Evolutionary conservation across 2,888 invertebrate species (phyloP).

Genomic region (Serripes groenlandicus): DNA sequence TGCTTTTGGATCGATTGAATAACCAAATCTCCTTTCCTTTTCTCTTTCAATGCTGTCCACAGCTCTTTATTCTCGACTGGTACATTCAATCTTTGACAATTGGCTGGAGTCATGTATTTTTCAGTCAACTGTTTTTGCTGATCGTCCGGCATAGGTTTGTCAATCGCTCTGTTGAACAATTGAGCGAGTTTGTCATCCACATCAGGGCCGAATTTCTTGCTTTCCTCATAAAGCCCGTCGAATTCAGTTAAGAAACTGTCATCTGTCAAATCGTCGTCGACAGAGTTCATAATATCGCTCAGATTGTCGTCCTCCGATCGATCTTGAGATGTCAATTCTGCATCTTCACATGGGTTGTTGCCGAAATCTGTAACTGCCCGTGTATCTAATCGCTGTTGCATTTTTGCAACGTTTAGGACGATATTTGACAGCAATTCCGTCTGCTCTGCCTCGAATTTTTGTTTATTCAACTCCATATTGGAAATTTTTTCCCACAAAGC

Average conservation of each 20-base stretch:
- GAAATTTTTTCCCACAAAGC: no score
- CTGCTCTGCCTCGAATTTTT: no score
- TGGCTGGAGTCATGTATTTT: conserved; percentile 8
- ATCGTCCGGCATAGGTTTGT: neutral
- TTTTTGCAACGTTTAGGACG: no score
- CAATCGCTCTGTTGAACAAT: conserved; percentile 7
- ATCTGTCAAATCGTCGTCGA: neutral
- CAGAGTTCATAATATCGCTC: no score
- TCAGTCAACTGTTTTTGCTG: conserved; percentile 9
- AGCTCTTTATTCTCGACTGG: conserved; percentile 13
- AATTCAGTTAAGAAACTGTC: conserved; percentile 7
- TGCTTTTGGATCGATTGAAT: neutral
- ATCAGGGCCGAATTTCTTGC: neutral
- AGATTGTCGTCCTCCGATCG: no score
- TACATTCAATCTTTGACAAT: conserved; percentile 5
- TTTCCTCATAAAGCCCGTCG: conserved; percentile 14
- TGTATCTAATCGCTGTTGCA: no score
- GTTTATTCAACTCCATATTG: no score
- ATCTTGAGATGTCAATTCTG: no score
- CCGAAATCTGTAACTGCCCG: no score
- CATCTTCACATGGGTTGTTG: no score
- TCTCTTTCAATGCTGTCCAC: neutral
- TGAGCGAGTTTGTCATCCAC: neutral
- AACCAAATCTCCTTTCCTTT: conserved; percentile 10
- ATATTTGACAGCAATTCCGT: no score